phyloP scores from a whole-genome alignment of 2,888 invertebrate species.

The Branchellion lobata region DNA sequence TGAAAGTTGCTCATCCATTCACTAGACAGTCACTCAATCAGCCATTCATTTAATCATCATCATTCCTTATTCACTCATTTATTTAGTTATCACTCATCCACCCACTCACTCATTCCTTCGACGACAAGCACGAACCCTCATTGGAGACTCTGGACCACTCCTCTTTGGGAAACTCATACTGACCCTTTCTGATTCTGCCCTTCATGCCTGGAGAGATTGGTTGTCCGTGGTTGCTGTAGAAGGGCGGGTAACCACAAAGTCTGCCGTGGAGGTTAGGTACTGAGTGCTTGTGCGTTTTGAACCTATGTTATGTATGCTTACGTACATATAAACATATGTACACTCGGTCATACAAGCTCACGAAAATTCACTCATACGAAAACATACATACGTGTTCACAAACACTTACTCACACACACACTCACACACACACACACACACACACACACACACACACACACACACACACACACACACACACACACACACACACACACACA shows the following conservation, averaged over 20 bases:
- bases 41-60: background rate
- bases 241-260: constrained; percentile 96
- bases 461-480: too few relatives aligned
- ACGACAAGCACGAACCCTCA: constrained; percentile 63
- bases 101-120: background rate
- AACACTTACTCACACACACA: too few relatives aligned
- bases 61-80: too few relatives aligned
- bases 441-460: too few relatives aligned
- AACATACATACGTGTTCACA: too few relatives aligned
- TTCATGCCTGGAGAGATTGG: constrained; percentile 99
- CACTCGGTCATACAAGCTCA: too few relatives aligned
- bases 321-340: too few relatives aligned
- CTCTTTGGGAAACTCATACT: constrained; percentile 88
- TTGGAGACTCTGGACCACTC: constrained; percentile 78
- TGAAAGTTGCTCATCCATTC: constrained; percentile 38
- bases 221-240: constrained; percentile 94
- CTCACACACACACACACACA: too few relatives aligned
- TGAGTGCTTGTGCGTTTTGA: too few relatives aligned
- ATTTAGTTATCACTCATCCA: background rate
- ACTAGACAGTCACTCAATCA: background rate
- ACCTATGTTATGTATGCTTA: background rate
- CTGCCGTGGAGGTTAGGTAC: constrained; percentile 55
- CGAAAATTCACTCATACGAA: too few relatives aligned
- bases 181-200: constrained; percentile 87
- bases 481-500: too few relatives aligned